A percentile compares a stretch with the other conserved stretches of the same genome.
These are phyloP conservation scores for Microplitis manilae DNA, from an alignment of 2,888 invertebrate genomes.

Conservation along the genomic window DNA sequence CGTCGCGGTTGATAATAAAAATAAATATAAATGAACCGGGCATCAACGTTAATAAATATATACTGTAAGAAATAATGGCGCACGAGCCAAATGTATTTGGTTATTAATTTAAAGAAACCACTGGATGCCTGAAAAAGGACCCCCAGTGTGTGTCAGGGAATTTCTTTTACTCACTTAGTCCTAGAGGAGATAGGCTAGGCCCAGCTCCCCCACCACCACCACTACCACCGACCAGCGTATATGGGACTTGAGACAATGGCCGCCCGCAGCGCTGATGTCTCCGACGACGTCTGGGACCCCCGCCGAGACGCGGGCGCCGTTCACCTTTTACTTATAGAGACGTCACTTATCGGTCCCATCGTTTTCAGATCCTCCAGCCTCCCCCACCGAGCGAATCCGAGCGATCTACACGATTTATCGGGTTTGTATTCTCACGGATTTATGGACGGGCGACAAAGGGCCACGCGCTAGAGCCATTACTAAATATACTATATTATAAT, in stretches of 20 bases:
- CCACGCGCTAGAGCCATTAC: constrained; percentile 17
- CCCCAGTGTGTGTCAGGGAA: constrained; percentile 30
- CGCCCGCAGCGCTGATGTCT: constrained; percentile 69
- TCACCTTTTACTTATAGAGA: constrained; percentile 66
- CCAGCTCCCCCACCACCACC: too few species aligned
- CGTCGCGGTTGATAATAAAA: too few species aligned
- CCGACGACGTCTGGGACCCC: constrained; percentile 69
- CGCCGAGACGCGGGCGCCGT: constrained; percentile 62
- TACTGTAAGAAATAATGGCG: constrained; percentile 1
- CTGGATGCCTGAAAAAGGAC: constrained; percentile 28
- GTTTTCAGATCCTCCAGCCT: constrained; percentile 50
- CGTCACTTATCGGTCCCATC: constrained; percentile 66
- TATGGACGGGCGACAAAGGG: constrained; percentile 43
- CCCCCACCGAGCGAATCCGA: constrained; percentile 39
- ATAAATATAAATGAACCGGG: neutral
- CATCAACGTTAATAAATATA: constrained; percentile 35
- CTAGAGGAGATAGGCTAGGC: neutral
- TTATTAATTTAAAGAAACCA: constrained; percentile 36
- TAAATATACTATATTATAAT: too few species aligned
- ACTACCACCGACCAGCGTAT: too few species aligned
- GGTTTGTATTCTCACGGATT: constrained; percentile 53
- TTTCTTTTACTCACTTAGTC: constrained; percentile 29
- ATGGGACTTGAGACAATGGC: constrained; percentile 68
- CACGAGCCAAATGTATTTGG: constrained; percentile 24
- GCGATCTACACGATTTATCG: constrained; percentile 41